phyloP scores from a whole-genome alignment of 2,888 invertebrate genomes.

The Monoplex corrugatus region DNA sequence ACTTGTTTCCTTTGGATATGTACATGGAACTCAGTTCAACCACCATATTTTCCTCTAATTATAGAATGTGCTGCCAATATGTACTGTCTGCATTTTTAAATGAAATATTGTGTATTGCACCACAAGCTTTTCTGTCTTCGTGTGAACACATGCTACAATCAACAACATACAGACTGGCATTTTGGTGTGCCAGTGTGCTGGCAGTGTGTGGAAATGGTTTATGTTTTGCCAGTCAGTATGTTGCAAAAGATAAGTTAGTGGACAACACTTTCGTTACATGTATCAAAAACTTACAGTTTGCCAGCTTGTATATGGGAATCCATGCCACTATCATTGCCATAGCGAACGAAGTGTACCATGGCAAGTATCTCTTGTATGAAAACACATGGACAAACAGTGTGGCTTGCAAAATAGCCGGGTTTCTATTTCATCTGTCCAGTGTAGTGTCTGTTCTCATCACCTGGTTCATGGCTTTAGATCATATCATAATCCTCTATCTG shows the following conservation, averaged over 20 bases:
- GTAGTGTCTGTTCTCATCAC: constrained; percentile 46
- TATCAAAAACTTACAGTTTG: constrained; percentile 30
- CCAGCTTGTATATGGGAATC: constrained; percentile 39
- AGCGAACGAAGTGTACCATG: constrained; percentile 46
- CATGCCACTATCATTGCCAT: constrained; percentile 48
- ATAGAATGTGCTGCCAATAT: background rate
- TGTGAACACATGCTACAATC: background rate
- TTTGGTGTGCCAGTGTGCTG: background rate
- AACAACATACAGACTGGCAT: background rate
- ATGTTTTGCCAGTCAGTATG: background rate
- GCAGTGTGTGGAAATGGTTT: background rate
- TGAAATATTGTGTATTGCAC: background rate
- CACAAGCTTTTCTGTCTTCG: background rate
- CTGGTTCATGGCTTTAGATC: constrained; percentile 62
- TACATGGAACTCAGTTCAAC: background rate
- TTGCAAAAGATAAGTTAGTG: background rate
- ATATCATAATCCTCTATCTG: background rate
- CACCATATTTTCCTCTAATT: background rate
- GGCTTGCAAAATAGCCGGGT: constrained; percentile 48
- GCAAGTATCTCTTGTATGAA: constrained; percentile 37
- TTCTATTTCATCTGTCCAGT: constrained; percentile 42
- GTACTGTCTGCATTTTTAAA: background rate
- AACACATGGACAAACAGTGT: constrained; percentile 41
- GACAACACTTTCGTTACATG: constrained; percentile 43
- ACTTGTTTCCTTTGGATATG: background rate